Conservation (phyloP, 2,113 vertebrate genomes). For the Crotalus viridis region DNA sequence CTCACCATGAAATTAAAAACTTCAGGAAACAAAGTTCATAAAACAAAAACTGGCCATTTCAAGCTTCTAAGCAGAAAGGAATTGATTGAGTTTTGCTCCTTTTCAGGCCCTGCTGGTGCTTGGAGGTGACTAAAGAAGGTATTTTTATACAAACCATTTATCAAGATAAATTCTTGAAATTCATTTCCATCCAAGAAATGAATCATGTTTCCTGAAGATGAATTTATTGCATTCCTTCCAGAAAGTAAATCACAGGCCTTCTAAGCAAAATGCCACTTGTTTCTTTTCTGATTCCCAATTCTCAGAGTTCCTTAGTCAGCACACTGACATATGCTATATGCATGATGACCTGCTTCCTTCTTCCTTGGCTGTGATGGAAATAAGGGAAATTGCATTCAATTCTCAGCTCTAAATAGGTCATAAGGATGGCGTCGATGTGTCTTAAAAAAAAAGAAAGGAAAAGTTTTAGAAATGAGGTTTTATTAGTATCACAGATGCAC, state of each 20-base stretch:
- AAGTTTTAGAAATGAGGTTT: neutral
- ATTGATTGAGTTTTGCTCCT: neutral
- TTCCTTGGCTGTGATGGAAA: neutral
- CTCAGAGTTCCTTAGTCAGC: neutral
- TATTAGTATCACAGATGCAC: neutral
- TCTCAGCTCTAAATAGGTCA: neutral
- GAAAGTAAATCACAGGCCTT: neutral
- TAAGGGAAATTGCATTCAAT: neutral
- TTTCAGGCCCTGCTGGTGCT: neutral
- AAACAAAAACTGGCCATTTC: neutral
- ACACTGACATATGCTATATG: neutral
- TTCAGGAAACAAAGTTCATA: neutral
- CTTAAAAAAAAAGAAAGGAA: neutral
- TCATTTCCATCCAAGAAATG: neutral
- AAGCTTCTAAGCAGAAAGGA: neutral
- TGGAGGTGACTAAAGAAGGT: neutral
- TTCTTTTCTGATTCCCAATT: constrained; percentile 20
- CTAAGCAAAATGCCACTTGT: neutral
- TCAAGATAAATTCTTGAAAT: rapidly evolving
- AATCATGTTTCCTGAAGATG: constrained; percentile 49
- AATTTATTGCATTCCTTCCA: constrained; percentile 44
- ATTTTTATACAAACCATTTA: neutral
- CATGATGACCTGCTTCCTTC: neutral
- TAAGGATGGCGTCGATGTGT: neutral
- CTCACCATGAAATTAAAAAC: neutral